Evolutionary conservation across 2,888 invertebrate species (phyloP).

Genomic region (Leptinotarsa peninsularis): DNA sequence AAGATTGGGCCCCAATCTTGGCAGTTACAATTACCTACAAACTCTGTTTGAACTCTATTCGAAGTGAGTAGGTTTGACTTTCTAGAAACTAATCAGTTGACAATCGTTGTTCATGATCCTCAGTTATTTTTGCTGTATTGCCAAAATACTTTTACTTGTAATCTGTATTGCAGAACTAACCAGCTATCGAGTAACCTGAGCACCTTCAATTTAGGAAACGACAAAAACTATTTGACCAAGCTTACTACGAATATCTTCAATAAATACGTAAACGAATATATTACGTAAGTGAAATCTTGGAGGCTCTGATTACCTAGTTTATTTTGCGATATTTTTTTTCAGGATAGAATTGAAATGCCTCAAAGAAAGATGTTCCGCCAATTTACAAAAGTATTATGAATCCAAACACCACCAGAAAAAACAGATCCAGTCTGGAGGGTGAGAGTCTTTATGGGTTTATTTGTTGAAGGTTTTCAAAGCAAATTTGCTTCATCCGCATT

Average conservation of each 20-base stretch:
- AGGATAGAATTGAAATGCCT: constrained; percentile 82
- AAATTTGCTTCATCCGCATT: too few relatives aligned
- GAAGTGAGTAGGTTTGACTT: constrained; percentile 70
- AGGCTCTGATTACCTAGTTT: too few relatives aligned
- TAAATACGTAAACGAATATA: constrained; percentile 82
- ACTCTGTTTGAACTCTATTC: constrained; percentile 91
- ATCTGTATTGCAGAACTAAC: constrained; percentile 71
- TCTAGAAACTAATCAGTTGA: too few relatives aligned
- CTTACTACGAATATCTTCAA: constrained; percentile 85
- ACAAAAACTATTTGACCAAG: constrained; percentile 82
- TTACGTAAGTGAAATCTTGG: constrained; percentile 69
- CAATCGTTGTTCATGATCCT: too few relatives aligned
- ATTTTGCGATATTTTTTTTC: constrained; percentile 46
- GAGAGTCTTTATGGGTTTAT: constrained; percentile 45
- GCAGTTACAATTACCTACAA: constrained; percentile 88
- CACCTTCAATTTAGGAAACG: constrained; percentile 81
- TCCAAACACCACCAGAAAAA: constrained; percentile 95
- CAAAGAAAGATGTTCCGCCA: constrained; percentile 79
- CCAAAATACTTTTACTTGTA: constrained; percentile 1
- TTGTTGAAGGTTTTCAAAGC: not conserved
- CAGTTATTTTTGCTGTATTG: too few relatives aligned
- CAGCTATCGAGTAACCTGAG: constrained; percentile 81
- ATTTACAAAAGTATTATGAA: constrained; percentile 89
- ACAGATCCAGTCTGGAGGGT: constrained; percentile 89
- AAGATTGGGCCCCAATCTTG: constrained; percentile 82